Evolutionary conservation across 1,140 invertebrate species (phyloP).

Genomic region (Ostrea denselamellosa): DNA sequence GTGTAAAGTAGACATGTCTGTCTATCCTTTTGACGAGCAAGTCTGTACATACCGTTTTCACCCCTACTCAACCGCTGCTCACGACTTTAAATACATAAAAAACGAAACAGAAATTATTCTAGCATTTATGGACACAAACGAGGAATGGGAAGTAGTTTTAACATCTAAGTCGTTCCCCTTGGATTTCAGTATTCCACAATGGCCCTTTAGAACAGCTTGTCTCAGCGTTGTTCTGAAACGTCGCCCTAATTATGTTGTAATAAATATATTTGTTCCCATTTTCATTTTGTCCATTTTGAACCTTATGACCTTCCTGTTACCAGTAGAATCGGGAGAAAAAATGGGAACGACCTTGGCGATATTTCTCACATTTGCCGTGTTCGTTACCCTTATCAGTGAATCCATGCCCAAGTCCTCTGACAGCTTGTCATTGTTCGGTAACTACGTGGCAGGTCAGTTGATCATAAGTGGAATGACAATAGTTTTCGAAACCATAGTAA

Average conservation of each 20-base stretch:
- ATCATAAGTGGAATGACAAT: background rate
- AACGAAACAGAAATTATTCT: no score
- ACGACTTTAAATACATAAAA: no score
- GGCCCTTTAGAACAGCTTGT: no score
- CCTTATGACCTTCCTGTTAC: background rate
- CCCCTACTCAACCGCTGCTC: background rate
- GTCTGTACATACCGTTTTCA: background rate
- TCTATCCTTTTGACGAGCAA: no score
- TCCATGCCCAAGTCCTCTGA: conserved; percentile 3
- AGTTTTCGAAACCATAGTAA: background rate
- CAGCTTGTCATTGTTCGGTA: background rate
- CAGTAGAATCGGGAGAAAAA: conserved; percentile 34
- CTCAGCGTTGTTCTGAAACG: background rate
- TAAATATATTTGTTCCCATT: conserved; percentile 7
- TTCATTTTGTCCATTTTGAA: conserved; percentile 8
- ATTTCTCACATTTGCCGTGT: conserved; percentile 27
- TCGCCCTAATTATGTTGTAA: background rate
- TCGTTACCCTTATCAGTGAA: conserved; percentile 16
- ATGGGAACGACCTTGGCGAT: conserved; percentile 18
- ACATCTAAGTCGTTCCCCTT: no score
- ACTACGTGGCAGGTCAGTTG: background rate
- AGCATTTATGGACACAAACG: no score
- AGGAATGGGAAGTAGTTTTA: no score
- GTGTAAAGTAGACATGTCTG: no score
- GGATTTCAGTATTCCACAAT: no score